Evolutionary conservation across 2,888 invertebrate genomes (phyloP).

Genomic region (Eristalis arbustorum): DNA sequence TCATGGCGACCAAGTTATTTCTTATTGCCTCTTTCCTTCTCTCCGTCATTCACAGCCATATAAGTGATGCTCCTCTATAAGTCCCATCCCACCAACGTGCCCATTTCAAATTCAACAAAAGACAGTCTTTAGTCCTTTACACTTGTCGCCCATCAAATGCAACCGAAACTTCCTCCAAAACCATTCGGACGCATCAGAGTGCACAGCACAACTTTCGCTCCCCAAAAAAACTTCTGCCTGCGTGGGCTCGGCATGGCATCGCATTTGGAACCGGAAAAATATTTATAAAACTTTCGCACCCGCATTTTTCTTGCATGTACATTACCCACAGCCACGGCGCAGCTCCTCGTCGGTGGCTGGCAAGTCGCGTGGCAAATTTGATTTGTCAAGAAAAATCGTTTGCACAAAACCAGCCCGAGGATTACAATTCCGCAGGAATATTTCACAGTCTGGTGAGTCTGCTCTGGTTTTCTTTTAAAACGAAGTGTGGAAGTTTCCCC

Average conservation of each 20-base stretch:
- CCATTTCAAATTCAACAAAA: neutral
- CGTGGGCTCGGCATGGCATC: neutral
- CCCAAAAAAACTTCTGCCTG: neutral
- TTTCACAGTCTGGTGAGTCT: conserved; percentile 22
- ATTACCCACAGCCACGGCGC: neutral
- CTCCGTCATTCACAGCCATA: no score
- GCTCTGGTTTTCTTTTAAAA: neutral
- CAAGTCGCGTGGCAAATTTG: conserved; percentile 31
- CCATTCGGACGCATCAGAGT: neutral
- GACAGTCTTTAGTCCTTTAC: neutral
- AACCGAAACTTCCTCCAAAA: neutral
- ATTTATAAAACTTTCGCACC: neutral
- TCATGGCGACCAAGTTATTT: no score
- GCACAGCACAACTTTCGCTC: neutral
- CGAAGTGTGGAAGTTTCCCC: neutral
- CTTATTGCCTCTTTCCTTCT: no score
- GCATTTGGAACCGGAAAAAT: neutral
- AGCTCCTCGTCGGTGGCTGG: neutral
- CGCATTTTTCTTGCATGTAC: neutral
- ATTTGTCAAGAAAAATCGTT: conserved; percentile 20
- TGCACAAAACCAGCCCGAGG: neutral
- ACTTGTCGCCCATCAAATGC: neutral
- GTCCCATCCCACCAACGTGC: no score
- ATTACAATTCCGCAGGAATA: conserved; percentile 10
- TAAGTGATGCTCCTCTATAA: no score